Conservation (phyloP, 2,113 vertebrate genomes). For the Apistogramma diplotaenia region DNA sequence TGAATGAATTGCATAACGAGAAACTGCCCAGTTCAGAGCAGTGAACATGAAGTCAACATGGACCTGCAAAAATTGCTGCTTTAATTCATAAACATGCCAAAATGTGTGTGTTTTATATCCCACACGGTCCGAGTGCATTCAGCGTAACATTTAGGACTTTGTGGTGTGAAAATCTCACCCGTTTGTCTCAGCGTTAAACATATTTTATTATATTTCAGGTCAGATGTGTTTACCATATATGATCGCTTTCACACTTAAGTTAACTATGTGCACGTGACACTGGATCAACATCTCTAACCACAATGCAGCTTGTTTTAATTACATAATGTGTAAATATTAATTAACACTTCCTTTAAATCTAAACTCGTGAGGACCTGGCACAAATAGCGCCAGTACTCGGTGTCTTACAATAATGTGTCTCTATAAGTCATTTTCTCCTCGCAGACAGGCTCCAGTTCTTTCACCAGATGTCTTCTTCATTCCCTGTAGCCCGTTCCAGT, state of each 20-base stretch:
- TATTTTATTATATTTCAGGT: not conserved
- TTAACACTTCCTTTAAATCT: not conserved
- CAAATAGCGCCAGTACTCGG: not conserved
- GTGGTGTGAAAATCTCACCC: not conserved
- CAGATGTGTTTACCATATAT: not conserved
- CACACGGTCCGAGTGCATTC: not conserved
- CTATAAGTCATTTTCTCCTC: slow-evolving; percentile 27
- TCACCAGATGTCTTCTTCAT: slow-evolving; percentile 56
- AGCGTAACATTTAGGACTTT: not conserved
- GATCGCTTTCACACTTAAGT: not conserved
- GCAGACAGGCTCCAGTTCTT: slow-evolving; percentile 30
- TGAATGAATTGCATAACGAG: too few relatives aligned
- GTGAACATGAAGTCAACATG: not conserved
- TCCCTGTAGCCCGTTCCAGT: slow-evolving; percentile 41
- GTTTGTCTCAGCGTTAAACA: not conserved
- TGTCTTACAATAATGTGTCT: slow-evolving; percentile 16
- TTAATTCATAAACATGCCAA: not conserved
- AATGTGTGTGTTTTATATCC: not conserved
- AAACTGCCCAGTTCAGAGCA: not conserved
- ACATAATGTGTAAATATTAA: not conserved
- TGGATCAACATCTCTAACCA: not conserved
- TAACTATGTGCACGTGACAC: not conserved
- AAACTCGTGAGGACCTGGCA: not conserved
- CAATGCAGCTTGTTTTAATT: not conserved
- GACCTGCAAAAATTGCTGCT: not conserved